Base-by-base conservation (phyloP, 2,888 invertebrate species). In the Drosophila rellima region DNA sequence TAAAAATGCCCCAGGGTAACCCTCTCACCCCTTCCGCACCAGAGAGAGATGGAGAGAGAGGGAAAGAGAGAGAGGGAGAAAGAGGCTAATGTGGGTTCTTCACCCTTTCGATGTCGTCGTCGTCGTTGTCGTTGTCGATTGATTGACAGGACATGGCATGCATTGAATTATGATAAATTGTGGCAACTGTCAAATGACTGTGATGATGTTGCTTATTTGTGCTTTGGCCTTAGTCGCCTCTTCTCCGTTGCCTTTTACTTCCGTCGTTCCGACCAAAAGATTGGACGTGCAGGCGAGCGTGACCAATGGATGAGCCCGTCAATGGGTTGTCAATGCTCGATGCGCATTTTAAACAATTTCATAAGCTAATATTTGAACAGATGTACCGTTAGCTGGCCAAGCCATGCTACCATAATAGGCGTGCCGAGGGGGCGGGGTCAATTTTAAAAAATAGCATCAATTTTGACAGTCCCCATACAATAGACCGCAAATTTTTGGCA, bases 91-190 rank as follows among this genome's bases (percentile, higher is more conserved):
- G 70, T 82, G 71, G 78, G 72, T 67, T 80, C 70, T 69, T 80
- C 71, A 88, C 83, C 88, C 83, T 70, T 84, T 87, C 70, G 74
- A 60, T 50, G 66, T 48, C 37, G 57, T 45, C 37, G 57, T 45
- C 50, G 80, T 50, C 48, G 74, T 18, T 50, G 60, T 26, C 44
- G 51, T 33, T 66, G 74, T 55, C 62, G 69, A 11, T 40, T 88
- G 83, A 84, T 88, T 85, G 84, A 88, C 84, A 88, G 79, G 80
- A 80, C 69, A 77, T 82, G 81, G 68, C 88, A 84, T 89, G 83
- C 79, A 86, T 83, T 82, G 91, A 91, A 91, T 92, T 90, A 90
- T 92, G 92, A 91, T 90, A 89, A 91, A 92, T 90, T 90, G 90
- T 91, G 86, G 82, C 84, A 88, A 90, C 83, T 90, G 91, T 90